Evolutionary conservation across 2,113 vertebrate genomes (phyloP).

Genomic region (Hyperopisus bebe): DNA sequence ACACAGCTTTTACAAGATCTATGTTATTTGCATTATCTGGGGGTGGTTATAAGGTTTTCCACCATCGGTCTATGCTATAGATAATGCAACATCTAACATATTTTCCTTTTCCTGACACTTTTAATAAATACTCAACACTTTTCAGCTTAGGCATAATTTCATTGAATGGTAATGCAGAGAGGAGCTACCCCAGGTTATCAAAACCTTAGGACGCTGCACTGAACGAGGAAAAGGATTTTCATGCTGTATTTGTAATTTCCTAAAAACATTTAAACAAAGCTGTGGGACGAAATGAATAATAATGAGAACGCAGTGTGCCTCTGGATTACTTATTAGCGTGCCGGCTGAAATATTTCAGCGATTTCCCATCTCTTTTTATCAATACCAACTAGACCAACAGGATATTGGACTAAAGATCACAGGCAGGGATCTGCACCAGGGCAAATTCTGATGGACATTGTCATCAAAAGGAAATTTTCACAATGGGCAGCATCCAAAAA

Average conservation of each 20-base stretch:
- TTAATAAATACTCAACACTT: background rate
- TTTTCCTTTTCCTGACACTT: background rate
- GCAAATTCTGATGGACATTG: background rate
- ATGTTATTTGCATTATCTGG: background rate
- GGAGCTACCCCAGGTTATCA: background rate
- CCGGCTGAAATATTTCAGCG: background rate
- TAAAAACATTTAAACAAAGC: background rate
- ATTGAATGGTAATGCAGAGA: background rate
- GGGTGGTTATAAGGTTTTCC: background rate
- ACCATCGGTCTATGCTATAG: background rate
- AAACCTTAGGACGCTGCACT: background rate
- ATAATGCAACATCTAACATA: background rate
- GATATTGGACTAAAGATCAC: background rate
- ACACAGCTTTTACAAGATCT: background rate
- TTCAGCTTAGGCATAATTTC: background rate
- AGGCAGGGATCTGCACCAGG: background rate
- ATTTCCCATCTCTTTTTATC: background rate
- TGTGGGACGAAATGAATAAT: background rate
- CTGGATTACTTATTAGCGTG: background rate
- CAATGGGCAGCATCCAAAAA: background rate
- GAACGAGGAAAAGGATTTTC: background rate
- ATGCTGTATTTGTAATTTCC: background rate
- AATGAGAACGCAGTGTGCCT: background rate
- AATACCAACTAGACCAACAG: background rate
- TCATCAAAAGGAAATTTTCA: background rate